Evolutionary conservation across 2,888 invertebrate species (phyloP), one percentile per base, ranked within the genome.

Genomic region (Nomada goodeniana): DNA sequence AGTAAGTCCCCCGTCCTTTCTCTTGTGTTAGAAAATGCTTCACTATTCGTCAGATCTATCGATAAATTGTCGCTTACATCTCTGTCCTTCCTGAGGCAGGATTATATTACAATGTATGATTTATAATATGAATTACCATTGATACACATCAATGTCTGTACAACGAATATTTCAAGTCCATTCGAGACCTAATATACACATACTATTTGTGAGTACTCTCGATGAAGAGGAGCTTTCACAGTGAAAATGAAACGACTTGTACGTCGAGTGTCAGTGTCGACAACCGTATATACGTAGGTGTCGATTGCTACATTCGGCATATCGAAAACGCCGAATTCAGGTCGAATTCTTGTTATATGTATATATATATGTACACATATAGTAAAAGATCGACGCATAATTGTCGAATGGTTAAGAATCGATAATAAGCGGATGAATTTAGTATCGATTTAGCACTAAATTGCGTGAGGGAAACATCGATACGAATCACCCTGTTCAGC

Each of bases 1-100:
- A 92, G 92, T 92, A 90, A 92, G 92, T 92, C 73, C 20, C 50
- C 50, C 47, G 59, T 60, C 63, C n/a, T 29, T 80, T 36, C 50
- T 72, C 71, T 57, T 64, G 42, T 52, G 70, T 44, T 72, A 57
- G 55, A 65, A 55, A 47, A 47, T 36, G 36, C 36, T 36, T 36
- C 36, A 5, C 36, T 36, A 78, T 23, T 50, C 4, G n/a, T 47
- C 47, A 1, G n/a, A 13, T 53, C 42, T 42, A 20, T 47, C n/a
- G 23, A 36, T 52, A 15, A 68, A 15, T 36, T 36, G 7, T 36
- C 36, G 36, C 36, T 36, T 36, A 36, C 36, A 36, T 36, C 7
- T 36, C 36, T 36, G 36, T 36, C 36, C 36, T 36, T 36, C 7
- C 36, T 36, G 36, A 36, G 5, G 5, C 29, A 29, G 29, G 7